Evolutionary conservation across 2,113 vertebrate species (phyloP).

Genomic region (Neogale vison): DNA sequence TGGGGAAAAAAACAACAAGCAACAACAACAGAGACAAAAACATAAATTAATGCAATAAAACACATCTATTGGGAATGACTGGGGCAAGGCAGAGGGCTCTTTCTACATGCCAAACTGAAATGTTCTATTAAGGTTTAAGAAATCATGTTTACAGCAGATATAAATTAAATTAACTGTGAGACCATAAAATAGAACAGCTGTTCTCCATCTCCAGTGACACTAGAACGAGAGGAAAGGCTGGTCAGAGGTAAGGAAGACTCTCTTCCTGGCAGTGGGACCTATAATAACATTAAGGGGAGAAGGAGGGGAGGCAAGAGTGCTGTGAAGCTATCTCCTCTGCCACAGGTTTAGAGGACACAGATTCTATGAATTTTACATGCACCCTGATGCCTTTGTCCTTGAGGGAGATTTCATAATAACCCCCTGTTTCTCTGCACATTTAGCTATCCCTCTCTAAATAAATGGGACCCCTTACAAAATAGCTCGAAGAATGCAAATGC

Average conservation of each 20-base stretch:
- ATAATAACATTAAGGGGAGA: not conserved
- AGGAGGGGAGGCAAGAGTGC: not conserved
- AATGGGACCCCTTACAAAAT: not conserved
- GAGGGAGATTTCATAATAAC: not conserved
- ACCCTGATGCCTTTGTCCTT: not conserved
- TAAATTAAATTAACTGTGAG: constrained; percentile 67
- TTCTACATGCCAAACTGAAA: constrained; percentile 62
- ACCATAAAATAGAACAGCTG: constrained; percentile 58
- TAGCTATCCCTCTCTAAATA: not conserved
- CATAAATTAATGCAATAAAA: constrained; percentile 52
- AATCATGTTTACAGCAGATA: constrained; percentile 51
- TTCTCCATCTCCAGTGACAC: constrained; percentile 13
- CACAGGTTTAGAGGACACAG: not conserved
- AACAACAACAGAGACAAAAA: constrained; percentile 50
- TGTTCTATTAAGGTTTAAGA: constrained; percentile 50
- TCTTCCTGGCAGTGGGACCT: not conserved
- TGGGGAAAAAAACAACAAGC: not conserved
- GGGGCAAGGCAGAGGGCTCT: not conserved
- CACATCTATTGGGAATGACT: constrained; percentile 41
- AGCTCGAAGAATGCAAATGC: not conserved
- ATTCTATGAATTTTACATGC: not conserved
- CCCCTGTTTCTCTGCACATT: not conserved
- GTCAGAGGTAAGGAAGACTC: not conserved
- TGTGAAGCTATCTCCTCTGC: not conserved
- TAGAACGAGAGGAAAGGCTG: not conserved